These are phyloP conservation scores for Rhogogaster chlorosoma DNA, from an alignment of 2,888 invertebrate genomes.

Conservation along the genomic window DNA sequence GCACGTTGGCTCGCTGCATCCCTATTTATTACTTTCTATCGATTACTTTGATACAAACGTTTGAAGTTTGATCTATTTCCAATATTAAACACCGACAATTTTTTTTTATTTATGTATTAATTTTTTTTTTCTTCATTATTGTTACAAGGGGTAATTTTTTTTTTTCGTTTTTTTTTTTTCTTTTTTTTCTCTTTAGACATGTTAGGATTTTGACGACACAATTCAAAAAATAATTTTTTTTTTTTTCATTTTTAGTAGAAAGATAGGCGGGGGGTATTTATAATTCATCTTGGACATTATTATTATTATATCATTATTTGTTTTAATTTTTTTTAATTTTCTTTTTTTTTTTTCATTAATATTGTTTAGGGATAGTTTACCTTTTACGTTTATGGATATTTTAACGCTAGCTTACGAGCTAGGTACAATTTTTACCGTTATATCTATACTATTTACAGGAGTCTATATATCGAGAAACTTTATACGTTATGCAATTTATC, in stretches of 20 bases:
- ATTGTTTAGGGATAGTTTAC: conserved; percentile 55
- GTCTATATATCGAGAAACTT: conserved; percentile 51
- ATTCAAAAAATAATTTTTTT: conserved; percentile 74
- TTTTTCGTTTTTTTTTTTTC: conserved; percentile 59
- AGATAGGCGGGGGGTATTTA: conserved; percentile 70
- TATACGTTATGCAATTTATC: conserved; percentile 36
- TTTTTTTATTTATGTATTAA: conserved; percentile 58
- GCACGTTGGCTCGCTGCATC: conserved; percentile 71
- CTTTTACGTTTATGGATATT: conserved; percentile 44
- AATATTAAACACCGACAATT: conserved; percentile 72
- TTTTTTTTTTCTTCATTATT: conserved; percentile 55
- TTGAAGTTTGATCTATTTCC: conserved; percentile 64
- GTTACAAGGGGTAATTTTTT: conserved; percentile 52
- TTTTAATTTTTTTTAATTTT: conserved; percentile 55
- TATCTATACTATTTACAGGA: conserved; percentile 68
- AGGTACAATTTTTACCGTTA: conserved; percentile 51
- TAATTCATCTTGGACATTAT: conserved; percentile 57
- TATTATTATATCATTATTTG: conserved; percentile 45
- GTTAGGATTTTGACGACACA: conserved; percentile 66
- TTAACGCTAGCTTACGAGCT: conserved; percentile 39
- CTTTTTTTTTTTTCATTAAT: conserved; percentile 57
- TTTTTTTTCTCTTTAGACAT: conserved; percentile 56
- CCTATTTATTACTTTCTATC: conserved; percentile 71
- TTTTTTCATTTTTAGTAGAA: conserved; percentile 68
- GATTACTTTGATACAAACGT: conserved; percentile 66